These are phyloP conservation scores for Cryptotermes secundus DNA, from an alignment of 1,140 invertebrate genomes.

Conservation along the genomic window DNA sequence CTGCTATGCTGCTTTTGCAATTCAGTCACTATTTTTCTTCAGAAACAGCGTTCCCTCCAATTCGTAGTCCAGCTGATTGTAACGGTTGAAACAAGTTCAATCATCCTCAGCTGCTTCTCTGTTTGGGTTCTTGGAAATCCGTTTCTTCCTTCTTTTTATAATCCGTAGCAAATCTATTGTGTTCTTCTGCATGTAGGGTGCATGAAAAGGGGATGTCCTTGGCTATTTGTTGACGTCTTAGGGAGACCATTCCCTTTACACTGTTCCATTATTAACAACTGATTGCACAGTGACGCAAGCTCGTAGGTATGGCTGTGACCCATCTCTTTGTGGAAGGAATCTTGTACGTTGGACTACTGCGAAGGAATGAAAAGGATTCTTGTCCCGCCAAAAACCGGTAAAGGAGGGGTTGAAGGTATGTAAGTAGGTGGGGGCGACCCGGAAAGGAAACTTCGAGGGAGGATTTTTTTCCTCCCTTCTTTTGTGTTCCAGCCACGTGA, in stretches of 20 bases:
- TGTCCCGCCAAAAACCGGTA: neutral
- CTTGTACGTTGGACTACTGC: neutral
- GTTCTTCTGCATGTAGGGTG: neutral
- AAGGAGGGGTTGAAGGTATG: constrained; percentile 11
- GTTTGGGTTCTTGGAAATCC: constrained; percentile 11
- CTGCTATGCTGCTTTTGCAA: neutral
- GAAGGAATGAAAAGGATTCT: constrained; percentile 13
- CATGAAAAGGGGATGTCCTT: constrained; percentile 12
- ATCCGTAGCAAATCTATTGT: neutral
- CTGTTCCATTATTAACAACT: neutral
- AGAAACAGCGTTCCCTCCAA: neutral
- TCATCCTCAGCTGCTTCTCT: neutral
- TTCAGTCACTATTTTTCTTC: neutral
- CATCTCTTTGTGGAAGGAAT: neutral
- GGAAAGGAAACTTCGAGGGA: neutral
- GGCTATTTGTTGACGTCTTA: neutral
- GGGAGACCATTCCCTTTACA: neutral
- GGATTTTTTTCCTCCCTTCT: neutral
- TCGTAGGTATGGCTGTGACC: neutral
- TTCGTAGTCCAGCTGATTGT: neutral
- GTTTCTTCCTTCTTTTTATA: neutral
- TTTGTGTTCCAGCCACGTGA: neutral
- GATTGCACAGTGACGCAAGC: neutral
- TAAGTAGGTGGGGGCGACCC: neutral
- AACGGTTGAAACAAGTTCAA: neutral